phyloP scores from a whole-genome alignment of 2,797 vertebrate species.

The Gadopsis bispinosus region DNA sequence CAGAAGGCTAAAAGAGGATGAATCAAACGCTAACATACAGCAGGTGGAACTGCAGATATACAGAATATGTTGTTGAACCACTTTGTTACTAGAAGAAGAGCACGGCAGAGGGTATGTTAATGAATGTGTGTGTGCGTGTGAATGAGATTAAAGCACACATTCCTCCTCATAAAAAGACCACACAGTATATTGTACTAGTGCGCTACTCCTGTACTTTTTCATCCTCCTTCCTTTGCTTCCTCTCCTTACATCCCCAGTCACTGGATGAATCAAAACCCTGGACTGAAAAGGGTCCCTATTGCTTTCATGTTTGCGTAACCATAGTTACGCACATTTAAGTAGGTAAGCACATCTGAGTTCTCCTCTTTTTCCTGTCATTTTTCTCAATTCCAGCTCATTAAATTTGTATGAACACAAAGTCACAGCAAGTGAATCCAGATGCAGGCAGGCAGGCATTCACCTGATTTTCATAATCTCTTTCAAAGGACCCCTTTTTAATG shows the following conservation, averaged over 20 bases:
- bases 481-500: conserved; percentile 60
- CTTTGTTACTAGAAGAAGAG: background rate
- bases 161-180: conserved; percentile 44
- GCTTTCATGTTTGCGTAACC: conserved; percentile 87
- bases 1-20: background rate
- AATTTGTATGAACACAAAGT: conserved; percentile 79
- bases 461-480: conserved; percentile 66
- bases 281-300: conserved; percentile 72
- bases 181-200: conserved; percentile 14
- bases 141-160: conserved; percentile 9
- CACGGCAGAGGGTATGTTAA: background rate
- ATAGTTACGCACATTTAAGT: conserved; percentile 84
- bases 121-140: conserved; percentile 5
- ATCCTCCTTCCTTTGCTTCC: conserved; percentile 51
- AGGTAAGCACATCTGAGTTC: conserved; percentile 81
- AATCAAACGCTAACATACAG: conserved; percentile 14
- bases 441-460: conserved; percentile 59
- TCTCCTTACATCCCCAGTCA: conserved; percentile 72
- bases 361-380: conserved; percentile 64
- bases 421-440: conserved; percentile 60
- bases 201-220: conserved; percentile 30
- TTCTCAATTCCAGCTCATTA: conserved; percentile 82
- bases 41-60: background rate
- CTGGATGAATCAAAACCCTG: conserved; percentile 74
- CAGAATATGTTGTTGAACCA: background rate